Evolutionary conservation across 2,888 invertebrate species (phyloP).

Genomic region (Celastrina argiolus): DNA sequence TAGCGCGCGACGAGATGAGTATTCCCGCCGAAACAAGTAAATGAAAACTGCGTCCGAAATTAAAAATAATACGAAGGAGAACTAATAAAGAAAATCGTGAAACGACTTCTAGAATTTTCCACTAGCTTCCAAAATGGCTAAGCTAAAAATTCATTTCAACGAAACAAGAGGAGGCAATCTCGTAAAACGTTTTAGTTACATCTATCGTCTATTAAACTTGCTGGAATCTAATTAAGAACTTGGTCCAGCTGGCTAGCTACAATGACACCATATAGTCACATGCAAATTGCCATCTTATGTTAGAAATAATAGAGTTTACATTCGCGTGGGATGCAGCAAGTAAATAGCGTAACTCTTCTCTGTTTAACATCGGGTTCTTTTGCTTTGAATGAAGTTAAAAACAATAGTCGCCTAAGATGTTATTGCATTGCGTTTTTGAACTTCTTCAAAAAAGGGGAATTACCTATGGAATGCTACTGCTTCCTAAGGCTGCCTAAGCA

Average conservation of each 20-base stretch:
- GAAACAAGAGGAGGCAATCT: conserved; percentile 12
- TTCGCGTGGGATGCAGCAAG: neutral
- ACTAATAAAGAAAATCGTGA: no score
- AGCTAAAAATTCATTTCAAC: neutral
- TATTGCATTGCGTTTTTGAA: no score
- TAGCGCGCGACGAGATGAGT: no score
- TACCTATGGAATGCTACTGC: no score
- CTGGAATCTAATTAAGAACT: conserved; percentile 17
- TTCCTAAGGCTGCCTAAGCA: no score
- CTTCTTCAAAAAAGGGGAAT: no score
- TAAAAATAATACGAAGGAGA: neutral
- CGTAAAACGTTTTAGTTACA: conserved; percentile 9
- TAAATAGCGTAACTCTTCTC: neutral
- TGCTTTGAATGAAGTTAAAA: neutral
- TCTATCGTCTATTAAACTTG: conserved; percentile 10
- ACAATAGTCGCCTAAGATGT: neutral
- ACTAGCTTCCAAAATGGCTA: neutral
- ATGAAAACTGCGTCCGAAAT: neutral
- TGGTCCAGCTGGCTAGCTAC: conserved; percentile 17
- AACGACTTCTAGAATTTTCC: neutral
- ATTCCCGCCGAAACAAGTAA: neutral
- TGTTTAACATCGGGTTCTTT: neutral
- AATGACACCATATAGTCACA: neutral
- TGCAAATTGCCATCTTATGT: conserved; percentile 3
- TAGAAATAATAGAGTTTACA: neutral